Conservation (phyloP, 2,113 vertebrate species). For the Tricholaema leucomelas region DNA sequence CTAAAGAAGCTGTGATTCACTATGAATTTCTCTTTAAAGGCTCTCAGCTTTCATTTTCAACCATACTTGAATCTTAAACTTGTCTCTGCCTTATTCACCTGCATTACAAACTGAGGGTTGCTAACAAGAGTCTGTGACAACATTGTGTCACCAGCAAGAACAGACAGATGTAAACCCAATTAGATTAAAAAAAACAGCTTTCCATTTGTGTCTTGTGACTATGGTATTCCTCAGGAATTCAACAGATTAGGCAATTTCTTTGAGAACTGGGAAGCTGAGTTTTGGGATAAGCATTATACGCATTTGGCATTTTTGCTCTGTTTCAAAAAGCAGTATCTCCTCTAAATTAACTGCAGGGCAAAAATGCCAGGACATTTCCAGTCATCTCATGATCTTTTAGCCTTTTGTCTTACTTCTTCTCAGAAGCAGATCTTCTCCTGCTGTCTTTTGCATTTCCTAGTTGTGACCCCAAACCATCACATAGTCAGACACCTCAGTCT, state of each 20-base stretch:
- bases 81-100: background rate
- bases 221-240: background rate
- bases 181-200: constrained; percentile 1
- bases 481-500: background rate
- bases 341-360: background rate
- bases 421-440: background rate
- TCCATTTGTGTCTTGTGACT: background rate
- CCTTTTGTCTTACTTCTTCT: background rate
- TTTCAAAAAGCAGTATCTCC: background rate
- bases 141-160: background rate
- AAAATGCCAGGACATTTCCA: background rate
- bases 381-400: background rate
- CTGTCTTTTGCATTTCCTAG: background rate
- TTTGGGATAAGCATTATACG: background rate
- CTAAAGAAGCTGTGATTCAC: background rate
- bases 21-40: constrained; percentile 3
- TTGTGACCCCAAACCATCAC: background rate
- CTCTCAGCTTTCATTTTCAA: constrained; percentile 24
- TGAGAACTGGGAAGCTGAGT: background rate
- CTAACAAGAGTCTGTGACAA: background rate
- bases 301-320: background rate
- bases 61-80: background rate
- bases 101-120: background rate
- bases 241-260: background rate
- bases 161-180: constrained; percentile 18